phyloP scores from a whole-genome alignment of 2,888 invertebrate species.

The Neoascia interrupta region DNA sequence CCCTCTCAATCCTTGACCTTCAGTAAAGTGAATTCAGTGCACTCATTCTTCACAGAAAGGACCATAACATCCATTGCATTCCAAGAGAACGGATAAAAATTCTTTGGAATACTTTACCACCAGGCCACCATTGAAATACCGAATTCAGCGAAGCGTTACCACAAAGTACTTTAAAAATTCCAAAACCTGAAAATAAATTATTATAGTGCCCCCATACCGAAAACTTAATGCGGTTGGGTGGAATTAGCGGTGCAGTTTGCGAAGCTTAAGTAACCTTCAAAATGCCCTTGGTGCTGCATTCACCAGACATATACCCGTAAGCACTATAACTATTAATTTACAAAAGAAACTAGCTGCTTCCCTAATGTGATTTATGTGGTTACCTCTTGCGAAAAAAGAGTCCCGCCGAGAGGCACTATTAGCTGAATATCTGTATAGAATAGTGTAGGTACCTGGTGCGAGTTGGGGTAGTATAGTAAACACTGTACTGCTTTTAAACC shows the following conservation, averaged over 20 bases:
- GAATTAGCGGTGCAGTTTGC: constrained; percentile 42
- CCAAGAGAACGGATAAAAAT: too few species aligned
- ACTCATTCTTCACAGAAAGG: too few species aligned
- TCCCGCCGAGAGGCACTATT: constrained; percentile 58
- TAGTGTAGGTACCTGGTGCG: neutral
- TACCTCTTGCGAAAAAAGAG: constrained; percentile 30
- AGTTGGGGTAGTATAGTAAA: neutral
- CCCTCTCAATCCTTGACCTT: too few species aligned
- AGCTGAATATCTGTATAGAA: constrained; percentile 38
- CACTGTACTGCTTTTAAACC: neutral
- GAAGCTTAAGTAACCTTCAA: constrained; percentile 33
- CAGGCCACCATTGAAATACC: too few species aligned
- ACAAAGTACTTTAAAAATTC: constrained; percentile 44
- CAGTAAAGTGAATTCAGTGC: too few species aligned
- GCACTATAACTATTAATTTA: constrained; percentile 64
- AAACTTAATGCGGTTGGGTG: constrained; percentile 36
- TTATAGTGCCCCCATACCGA: neutral
- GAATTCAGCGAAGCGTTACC: constrained; percentile 29
- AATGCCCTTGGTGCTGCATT: constrained; percentile 42
- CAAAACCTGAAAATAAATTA: constrained; percentile 44
- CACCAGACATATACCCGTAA: constrained; percentile 4
- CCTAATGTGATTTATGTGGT: constrained; percentile 60
- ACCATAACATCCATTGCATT: too few species aligned
- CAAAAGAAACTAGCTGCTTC: constrained; percentile 17
- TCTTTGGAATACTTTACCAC: too few species aligned